Evolutionary conservation across 1,140 invertebrate species (phyloP), one percentile per base, ranked within the genome.

Genomic region (Drosophila pruinosa): DNA sequence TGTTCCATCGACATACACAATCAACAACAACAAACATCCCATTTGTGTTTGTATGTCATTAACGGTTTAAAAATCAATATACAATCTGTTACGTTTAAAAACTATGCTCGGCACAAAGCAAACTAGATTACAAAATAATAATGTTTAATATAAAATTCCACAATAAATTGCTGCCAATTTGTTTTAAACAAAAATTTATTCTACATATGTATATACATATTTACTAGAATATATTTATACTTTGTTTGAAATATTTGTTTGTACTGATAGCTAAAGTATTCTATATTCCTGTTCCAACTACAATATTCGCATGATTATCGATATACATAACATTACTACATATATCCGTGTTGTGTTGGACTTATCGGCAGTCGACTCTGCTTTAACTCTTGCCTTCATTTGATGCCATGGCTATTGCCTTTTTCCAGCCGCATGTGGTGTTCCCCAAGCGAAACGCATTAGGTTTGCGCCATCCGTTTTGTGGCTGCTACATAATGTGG

Each of bases 341-440:
- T n/a, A n/a, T n/a, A n/a, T n/a, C n/a, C n/a, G n/a, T n/a, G n/a
- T n/a, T n/a, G n/a, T n/a, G n/a, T n/a, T n/a, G n/a, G n/a, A n/a
- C 28, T 31, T 10, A 31, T 31, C 4, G 31, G 12, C 4, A 31
- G 12, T n/a, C 38, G 43, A 7, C n/a, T 7, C 6, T 0, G 12
- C 21, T 12, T 26, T 22, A 26, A 47, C 31, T 50, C 4, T 52
- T 28, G 7, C 17, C 12, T 15, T 2, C n/a, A 2, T 22, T 74
- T 68, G 22, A 50, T 43, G 31, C 31, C 15, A 21, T 22, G 39
- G 48, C 36, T 8, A 73, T 58, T 34, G 53, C 38, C 31, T 22
- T 52, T 62, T 59, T 28, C 4, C 36, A 48, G 65, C 73, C 62
- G 17, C 70, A 85, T 85, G 81, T 71, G 80, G 80, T 79, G 69